These are phyloP conservation scores for Eupithecia subfuscata DNA, from an alignment of 2,888 invertebrate genomes.

Conservation along the genomic window DNA sequence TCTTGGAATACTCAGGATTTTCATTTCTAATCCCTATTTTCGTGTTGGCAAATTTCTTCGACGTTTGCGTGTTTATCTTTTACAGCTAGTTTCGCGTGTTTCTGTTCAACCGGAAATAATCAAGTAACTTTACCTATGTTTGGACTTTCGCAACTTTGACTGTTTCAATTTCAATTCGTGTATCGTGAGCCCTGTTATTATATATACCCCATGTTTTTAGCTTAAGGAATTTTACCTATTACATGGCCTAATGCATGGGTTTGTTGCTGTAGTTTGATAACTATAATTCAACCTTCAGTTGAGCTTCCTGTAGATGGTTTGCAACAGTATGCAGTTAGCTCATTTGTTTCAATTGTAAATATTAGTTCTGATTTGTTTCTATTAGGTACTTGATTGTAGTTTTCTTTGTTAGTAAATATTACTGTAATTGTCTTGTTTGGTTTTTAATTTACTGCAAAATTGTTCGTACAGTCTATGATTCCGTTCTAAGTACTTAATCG, in stretches of 20 bases:
- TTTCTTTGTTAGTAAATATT: background rate
- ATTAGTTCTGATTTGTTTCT: no score
- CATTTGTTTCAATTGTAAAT: no score
- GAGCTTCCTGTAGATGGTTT: no score
- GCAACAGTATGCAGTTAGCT: no score
- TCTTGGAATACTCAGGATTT: conserved; percentile 63
- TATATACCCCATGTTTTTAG: conserved; percentile 35
- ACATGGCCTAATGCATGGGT: background rate
- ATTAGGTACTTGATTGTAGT: no score
- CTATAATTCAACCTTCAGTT: no score
- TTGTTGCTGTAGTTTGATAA: background rate
- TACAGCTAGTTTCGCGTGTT: conserved; percentile 72
- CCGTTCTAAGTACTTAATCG: conserved; percentile 30
- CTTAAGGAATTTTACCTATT: conserved; percentile 37
- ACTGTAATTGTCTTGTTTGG: conserved; percentile 1
- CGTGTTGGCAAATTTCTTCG: conserved; percentile 70
- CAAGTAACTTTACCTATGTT: conserved; percentile 66
- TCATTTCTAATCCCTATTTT: conserved; percentile 68
- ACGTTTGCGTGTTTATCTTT: conserved; percentile 76
- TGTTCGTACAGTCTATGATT: conserved; percentile 27
- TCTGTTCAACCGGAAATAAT: conserved; percentile 71
- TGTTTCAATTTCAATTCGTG: conserved; percentile 55
- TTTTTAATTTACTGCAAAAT: conserved; percentile 16
- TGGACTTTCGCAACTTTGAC: conserved; percentile 56
- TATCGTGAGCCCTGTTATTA: conserved; percentile 34